Evolutionary conservation across 2,797 vertebrate species (phyloP), one percentile per base, ranked within the genome.

Genomic region (Jordanella pulchra): DNA sequence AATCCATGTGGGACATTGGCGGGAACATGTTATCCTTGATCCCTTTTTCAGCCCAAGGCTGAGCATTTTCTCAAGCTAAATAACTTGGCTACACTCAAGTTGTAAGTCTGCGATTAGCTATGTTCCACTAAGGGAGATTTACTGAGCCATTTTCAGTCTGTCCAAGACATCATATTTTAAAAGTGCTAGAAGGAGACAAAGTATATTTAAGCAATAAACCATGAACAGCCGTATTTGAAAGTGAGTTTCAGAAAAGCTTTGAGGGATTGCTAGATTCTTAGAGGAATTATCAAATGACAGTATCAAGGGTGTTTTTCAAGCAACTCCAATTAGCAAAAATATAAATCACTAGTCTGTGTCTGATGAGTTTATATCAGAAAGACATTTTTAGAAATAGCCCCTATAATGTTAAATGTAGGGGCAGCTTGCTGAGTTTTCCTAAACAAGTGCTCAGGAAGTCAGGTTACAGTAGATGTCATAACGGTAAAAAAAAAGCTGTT

Each of bases 201-300:
- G 79, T 88, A 79, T 89, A 86, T 87, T 88, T 82, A 87, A 89
- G 83, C 79, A 84, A 79, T 82, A 84, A 83, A 73, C 85, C 83
- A 78, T 53, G 66, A 84, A 78, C 84, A 87, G 73, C 81, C 77
- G 77, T 68, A 83, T 69, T 83, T 84, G 78, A 88, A 80, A 84
- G 75, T 85, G 76, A 83, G 82, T 89, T 55, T 86, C 78, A 50
- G 65, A 85, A 78, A 53, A 77, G 85, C 85, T 89, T 79, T 45
- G 44, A 82, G 84, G 80, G 77, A 80, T 84, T 84, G 80, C 81
- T 78, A 75, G 67, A 69, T 77, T 56, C 81, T 60, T 74, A 69
- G 83, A 77, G 73, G 53, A 75, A 76, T 77, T 75, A 21, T 83
- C 79, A 85, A 51, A 80, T 65, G 66, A 77, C 32, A 32, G 74